These are phyloP conservation scores for Macrobrachium rosenbergii DNA, from an alignment of 1,140 invertebrate species.

Conservation along the genomic window DNA sequence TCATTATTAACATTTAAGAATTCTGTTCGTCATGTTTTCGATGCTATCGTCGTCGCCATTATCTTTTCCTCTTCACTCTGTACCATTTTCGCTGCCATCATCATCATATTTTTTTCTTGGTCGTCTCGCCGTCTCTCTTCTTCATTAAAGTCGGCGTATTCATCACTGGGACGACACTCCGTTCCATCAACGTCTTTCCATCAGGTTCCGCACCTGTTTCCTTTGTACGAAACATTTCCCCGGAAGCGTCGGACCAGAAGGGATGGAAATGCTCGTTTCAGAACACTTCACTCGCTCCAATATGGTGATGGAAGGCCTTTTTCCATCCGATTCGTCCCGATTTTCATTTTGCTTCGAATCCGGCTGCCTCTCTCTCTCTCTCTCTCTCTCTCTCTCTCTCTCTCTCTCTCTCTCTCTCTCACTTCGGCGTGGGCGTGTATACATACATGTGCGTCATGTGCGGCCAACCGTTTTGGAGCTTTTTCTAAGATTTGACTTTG, in stretches of 20 bases:
- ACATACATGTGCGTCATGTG: too few species aligned
- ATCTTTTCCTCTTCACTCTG: not conserved
- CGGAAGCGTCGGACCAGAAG: too few species aligned
- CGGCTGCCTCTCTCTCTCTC: not conserved
- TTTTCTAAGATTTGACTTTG: too few species aligned
- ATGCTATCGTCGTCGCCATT: not conserved
- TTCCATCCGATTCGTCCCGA: too few species aligned
- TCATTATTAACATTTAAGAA: too few species aligned
- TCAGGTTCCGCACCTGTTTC: not conserved
- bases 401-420: constrained; percentile 23
- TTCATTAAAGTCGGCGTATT: not conserved
- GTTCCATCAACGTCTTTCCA: not conserved
- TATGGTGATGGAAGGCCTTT: too few species aligned
- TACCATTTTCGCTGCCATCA: not conserved
- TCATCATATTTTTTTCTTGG: not conserved
- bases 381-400: not conserved
- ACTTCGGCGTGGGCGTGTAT: not conserved
- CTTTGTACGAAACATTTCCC: too few species aligned
- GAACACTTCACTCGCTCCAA: too few species aligned
- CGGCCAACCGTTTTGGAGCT: too few species aligned
- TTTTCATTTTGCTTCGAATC: not conserved
- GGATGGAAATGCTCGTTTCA: too few species aligned
- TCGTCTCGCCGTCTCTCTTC: not conserved
- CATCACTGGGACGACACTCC: not conserved
- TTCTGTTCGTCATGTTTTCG: not conserved